Evolutionary conservation across 2,797 vertebrate species (phyloP), one percentile per base, ranked within the genome.

Genomic region (Botia kubotai): DNA sequence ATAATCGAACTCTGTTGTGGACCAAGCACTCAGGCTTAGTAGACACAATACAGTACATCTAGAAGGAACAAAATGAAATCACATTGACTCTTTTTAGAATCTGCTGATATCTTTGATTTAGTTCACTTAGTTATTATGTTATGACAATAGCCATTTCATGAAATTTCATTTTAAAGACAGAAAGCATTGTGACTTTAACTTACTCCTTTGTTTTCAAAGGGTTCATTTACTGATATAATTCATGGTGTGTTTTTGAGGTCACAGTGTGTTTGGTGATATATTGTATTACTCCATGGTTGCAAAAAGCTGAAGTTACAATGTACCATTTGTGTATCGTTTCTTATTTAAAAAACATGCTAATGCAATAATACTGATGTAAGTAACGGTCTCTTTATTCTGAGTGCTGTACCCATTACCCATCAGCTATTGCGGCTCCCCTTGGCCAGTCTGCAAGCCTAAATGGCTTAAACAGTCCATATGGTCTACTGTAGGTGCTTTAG

Each of bases 291-390:
- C 36, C 36, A 39, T 43, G 13, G 7, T 60, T 73, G 7, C 53
- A 21, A 67, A 11, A 19, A 57, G 53, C 23, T 57, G 58, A 21
- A 14, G 11, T 53, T 65, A 73, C 19, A 62, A 57, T 23, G 65
- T 50, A 63, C n/a, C 48, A 65, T 26, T 69, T 26, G 58, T 48
- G 0, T 62, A 21, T 63, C 23, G 70, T 50, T 86, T 63, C 33
- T 62, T 46, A 46, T 46, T 46, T 70, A 58, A 67, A 53, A 33
- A 67, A 12, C 62, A 14, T 76, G 68, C 68, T 55, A 36, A 85
- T 83, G 83, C 85, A 85, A 87, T 85, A 85, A 82, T 21, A 48
- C 43, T n/a, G 26, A 60, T 58, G 58, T 39, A 78, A 69, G 78
- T 55, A 11, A 46, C 11, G 10, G 43, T 46, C 43, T 46, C 43